These are phyloP conservation scores for Vanessa cardui DNA, from an alignment of 2,888 invertebrate genomes.

Conservation along the genomic window DNA sequence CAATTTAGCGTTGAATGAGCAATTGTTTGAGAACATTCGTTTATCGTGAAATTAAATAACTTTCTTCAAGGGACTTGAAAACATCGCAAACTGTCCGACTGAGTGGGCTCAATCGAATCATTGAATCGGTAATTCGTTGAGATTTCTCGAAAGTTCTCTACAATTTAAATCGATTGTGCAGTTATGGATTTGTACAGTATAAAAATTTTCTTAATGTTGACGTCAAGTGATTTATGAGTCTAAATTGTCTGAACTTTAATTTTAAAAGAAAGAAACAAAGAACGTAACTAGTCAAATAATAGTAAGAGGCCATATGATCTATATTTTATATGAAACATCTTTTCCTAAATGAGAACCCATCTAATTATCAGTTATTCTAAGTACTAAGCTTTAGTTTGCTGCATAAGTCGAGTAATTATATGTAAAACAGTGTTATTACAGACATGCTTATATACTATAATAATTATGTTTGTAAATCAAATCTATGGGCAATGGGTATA, in stretches of 20 bases:
- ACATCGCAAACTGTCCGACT: constrained; percentile 32
- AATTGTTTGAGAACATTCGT: constrained; percentile 33
- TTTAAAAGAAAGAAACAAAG: not conserved
- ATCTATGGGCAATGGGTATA: no score
- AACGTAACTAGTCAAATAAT: no score
- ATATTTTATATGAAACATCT: no score
- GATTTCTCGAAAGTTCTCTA: constrained; percentile 15
- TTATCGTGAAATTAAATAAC: constrained; percentile 37
- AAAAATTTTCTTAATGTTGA: not conserved
- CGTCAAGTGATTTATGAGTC: not conserved
- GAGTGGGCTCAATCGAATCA: constrained; percentile 30
- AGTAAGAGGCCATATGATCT: no score
- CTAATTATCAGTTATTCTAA: no score
- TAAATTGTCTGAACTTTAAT: not conserved
- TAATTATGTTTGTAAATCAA: no score
- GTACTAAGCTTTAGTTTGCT: no score
- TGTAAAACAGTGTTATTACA: no score
- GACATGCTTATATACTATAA: no score
- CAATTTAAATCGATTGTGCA: constrained; percentile 17
- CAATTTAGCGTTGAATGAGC: constrained; percentile 23
- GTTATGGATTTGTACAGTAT: constrained; percentile 13
- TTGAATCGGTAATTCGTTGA: constrained; percentile 36
- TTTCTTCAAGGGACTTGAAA: constrained; percentile 36
- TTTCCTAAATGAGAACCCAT: no score
- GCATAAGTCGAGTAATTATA: no score